These are phyloP conservation scores for Odocoileus hemionus DNA, from an alignment of 2,113 vertebrate genomes.

Conservation along the genomic window DNA sequence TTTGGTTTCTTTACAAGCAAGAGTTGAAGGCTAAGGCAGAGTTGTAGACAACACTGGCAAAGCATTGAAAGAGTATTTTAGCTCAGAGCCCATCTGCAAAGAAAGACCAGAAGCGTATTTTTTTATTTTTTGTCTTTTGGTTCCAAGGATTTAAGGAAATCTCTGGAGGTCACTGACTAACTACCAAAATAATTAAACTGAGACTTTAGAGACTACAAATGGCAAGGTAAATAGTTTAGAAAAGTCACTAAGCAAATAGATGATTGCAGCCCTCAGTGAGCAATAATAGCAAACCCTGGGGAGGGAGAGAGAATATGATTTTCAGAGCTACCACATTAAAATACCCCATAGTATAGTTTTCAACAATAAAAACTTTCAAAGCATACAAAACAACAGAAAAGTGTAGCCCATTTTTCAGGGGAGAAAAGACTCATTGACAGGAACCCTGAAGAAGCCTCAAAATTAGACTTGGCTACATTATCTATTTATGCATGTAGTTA, in stretches of 20 bases:
- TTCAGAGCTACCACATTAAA: not conserved
- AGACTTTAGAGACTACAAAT: not conserved
- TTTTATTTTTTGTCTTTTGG: not conserved
- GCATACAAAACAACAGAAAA: not conserved
- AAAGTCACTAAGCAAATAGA: not conserved
- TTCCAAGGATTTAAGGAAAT: not conserved
- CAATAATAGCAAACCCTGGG: not conserved
- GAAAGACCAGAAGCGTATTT: not conserved
- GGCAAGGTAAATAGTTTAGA: not conserved
- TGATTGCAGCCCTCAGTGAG: not conserved
- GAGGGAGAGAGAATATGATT: not conserved
- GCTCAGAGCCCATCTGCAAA: not conserved
- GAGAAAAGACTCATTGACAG: not conserved
- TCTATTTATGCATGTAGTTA: not conserved
- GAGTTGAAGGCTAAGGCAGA: not conserved
- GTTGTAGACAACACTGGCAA: not conserved
- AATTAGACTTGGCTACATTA: not conserved
- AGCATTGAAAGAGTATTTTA: not conserved
- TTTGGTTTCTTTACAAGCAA: not conserved
- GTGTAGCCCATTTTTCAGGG: not conserved
- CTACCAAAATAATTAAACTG: not conserved
- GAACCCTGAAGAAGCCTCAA: not conserved
- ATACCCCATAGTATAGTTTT: not conserved
- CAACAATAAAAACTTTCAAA: not conserved
- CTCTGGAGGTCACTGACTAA: not conserved